A percentile compares a stretch with the other conserved stretches of the same genome.
Conservation (phyloP, 2,797 vertebrate genomes). For the Avahi laniger region DNA sequence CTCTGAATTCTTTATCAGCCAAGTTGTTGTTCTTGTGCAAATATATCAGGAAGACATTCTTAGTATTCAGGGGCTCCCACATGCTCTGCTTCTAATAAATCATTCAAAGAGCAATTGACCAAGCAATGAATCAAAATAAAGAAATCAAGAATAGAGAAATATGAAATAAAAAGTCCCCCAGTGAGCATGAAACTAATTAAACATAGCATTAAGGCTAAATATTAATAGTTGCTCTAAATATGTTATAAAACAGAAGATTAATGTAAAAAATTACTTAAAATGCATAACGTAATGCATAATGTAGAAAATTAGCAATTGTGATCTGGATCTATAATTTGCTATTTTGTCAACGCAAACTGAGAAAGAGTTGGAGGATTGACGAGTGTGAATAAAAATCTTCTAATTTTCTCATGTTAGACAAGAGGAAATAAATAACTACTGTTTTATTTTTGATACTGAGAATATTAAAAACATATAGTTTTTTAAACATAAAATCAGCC, state of each 20-base stretch:
- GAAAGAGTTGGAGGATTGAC: not conserved
- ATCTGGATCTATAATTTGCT: not conserved
- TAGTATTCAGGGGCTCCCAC: not conserved
- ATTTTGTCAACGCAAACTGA: slow-evolving; percentile 31
- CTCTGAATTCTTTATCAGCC: slow-evolving; percentile 29
- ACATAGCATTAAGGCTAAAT: slow-evolving; percentile 41
- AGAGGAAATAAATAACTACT: slow-evolving; percentile 12
- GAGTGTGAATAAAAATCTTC: slow-evolving; percentile 40
- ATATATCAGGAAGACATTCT: slow-evolving; percentile 47
- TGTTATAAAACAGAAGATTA: slow-evolving; percentile 55
- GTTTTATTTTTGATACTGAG: not conserved
- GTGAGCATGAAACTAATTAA: slow-evolving; percentile 46
- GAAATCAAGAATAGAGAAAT: slow-evolving; percentile 42
- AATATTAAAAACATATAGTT: not conserved
- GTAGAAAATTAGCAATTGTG: slow-evolving; percentile 24
- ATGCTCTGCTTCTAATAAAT: slow-evolving; percentile 54
- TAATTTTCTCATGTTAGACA: not conserved
- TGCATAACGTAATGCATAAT: not conserved
- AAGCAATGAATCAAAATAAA: slow-evolving; percentile 67
- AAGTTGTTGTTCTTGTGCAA: slow-evolving; percentile 32
- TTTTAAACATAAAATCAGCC: not conserved
- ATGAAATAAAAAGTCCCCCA: not conserved
- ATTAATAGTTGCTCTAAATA: slow-evolving; percentile 33
- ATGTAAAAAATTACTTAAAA: slow-evolving; percentile 55
- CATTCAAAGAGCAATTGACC: slow-evolving; percentile 61